Base-by-base conservation (phyloP, 2,113 vertebrate genomes). In the Chaetura pelagica region DNA sequence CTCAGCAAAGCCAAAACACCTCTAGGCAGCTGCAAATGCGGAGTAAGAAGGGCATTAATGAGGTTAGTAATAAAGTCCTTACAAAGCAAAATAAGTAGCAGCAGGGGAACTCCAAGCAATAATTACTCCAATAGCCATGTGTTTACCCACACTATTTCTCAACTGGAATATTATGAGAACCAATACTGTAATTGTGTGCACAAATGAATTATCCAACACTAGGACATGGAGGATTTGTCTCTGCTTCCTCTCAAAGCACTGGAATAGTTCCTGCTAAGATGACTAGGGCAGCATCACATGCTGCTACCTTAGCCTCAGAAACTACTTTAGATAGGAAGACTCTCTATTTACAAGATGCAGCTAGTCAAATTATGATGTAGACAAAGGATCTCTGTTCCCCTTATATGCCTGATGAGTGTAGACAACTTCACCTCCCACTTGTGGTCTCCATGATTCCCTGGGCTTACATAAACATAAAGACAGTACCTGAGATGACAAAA, bases 131-230 rank as follows among this genome's bases (percentile, higher is more conserved):
- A 13, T 34, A 32, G 2, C 16, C 18, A 12, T 35, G 22, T 64
- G 23, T 64, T 78, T 87, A 30, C 13, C 10, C 17, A 19, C 2
- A 3, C 7, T 19, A 1, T 54, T 91, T 58, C 48, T 83, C 30
- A 76, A 4, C 32, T 61, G 40, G 22, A 5, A 5, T 38, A 6
- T 68, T 42, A 24, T 17, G 22, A 52, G 67, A 73, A 27, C 11
- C 0, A 0, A 44, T 23, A 22, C 3, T 23, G 7, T 42, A 68
- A 77, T 15, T 52, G 12, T 30, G 11, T 69, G 22, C 6, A 48
- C 14, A 57, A 64, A 49, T 38, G 23, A 27, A 18, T 0, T 4
- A 14, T 52, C n/a, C 26, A 38, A 12, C 1, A 0, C 42, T 20
- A 55, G 6, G 24, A 84, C 14, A 17, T 0, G 32, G 69, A 84